phyloP scores from a whole-genome alignment of 2,888 invertebrate species.

The Entomobrya multifasciata region DNA sequence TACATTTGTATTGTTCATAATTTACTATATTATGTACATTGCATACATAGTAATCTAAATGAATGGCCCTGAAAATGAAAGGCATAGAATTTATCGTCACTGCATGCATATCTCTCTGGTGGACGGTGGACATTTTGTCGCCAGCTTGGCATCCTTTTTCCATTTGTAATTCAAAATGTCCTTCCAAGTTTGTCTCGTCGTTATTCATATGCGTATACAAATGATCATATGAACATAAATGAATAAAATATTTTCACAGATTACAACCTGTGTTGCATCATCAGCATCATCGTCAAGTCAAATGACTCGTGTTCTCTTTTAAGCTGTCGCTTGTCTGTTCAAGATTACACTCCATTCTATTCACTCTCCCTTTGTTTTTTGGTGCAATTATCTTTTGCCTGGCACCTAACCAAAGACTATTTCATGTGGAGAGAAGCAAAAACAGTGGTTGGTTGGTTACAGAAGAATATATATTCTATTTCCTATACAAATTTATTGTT shows the following conservation, averaged over 20 bases:
- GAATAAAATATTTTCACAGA: not conserved
- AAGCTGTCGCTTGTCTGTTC: constrained; percentile 59
- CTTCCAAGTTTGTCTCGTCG: not conserved
- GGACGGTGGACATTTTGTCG: constrained; percentile 56
- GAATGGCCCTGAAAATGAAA: not conserved
- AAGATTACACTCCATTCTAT: constrained; percentile 29
- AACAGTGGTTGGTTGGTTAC: not conserved
- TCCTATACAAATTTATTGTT: not conserved
- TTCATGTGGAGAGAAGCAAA: not conserved
- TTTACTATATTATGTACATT: too few species aligned
- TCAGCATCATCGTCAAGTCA: too few species aligned
- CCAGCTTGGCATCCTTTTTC: constrained; percentile 42
- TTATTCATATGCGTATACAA: not conserved
- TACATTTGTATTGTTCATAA: too few species aligned
- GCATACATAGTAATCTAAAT: too few species aligned
- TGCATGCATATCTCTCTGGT: constrained; percentile 25
- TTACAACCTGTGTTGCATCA: constrained; percentile 56
- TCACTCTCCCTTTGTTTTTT: not conserved
- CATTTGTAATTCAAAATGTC: not conserved
- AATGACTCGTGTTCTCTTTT: constrained; percentile 49
- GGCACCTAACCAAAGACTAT: constrained; percentile 6
- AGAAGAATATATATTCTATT: too few species aligned
- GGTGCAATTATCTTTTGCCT: not conserved
- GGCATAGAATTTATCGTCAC: constrained; percentile 47
- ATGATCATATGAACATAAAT: constrained; percentile 7